phyloP scores from a whole-genome alignment of 2,888 invertebrate genomes.

The Chesias legatella region DNA sequence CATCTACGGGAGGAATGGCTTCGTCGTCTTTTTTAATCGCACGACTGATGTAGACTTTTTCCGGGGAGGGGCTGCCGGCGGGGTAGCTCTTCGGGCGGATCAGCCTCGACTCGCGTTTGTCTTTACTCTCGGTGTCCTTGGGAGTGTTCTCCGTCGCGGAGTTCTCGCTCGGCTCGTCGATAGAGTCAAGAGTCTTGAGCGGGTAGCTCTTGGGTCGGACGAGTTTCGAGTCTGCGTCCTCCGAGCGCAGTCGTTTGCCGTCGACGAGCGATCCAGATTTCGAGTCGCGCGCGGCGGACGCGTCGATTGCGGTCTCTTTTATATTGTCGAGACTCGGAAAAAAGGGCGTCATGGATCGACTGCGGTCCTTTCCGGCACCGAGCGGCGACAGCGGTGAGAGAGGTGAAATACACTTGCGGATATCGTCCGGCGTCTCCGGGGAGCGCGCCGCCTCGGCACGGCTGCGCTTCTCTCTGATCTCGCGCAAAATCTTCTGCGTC shows the following conservation, averaged over 20 bases:
- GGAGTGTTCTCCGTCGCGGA: slow-evolving; percentile 36
- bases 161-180: slow-evolving; percentile 47
- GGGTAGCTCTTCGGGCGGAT: slow-evolving; percentile 83
- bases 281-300: slow-evolving; percentile 35
- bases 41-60: slow-evolving; percentile 57
- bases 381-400: slow-evolving; percentile 40
- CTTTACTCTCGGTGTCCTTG: slow-evolving; percentile 43
- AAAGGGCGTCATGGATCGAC: slow-evolving; percentile 72
- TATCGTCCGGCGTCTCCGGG: slow-evolving; percentile 44
- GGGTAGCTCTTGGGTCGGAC: slow-evolving; percentile 82
- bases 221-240: slow-evolving; percentile 57
- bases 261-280: slow-evolving; percentile 36
- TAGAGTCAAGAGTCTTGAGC: slow-evolving; percentile 57
- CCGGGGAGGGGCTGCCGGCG: slow-evolving; percentile 66
- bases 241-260: slow-evolving; percentile 41
- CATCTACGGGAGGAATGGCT: slow-evolving; percentile 37
- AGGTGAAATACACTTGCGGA: slow-evolving; percentile 64
- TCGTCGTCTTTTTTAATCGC: slow-evolving; percentile 48
- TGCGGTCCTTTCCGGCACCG: slow-evolving; percentile 54
- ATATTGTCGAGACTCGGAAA: slow-evolving; percentile 76
- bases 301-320: slow-evolving; percentile 61
- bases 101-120: slow-evolving; percentile 65
- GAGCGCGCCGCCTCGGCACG: slow-evolving; percentile 48
- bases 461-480: slow-evolving; percentile 83
- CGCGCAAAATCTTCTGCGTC: slow-evolving; percentile 83